Percentiles rank a stretch among this genome's conserved stretches.
These are phyloP conservation scores for Plumapathes pennacea DNA, from an alignment of 92 coral and sea anemone species.

Conservation along the genomic window DNA sequence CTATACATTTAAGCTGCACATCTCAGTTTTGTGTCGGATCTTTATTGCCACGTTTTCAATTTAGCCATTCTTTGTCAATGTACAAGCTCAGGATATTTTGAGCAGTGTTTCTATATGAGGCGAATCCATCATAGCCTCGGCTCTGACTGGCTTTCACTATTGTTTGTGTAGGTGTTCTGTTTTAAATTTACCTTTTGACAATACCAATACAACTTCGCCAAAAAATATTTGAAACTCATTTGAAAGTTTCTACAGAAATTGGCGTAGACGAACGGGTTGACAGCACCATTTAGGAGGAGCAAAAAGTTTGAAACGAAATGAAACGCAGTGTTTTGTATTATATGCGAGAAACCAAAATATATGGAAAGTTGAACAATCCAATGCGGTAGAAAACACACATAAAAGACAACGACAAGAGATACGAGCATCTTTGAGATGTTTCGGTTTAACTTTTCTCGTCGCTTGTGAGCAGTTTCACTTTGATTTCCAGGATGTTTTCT, in stretches of 20 bases:
- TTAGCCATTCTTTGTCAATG: no score
- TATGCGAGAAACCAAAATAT: constrained; percentile 1
- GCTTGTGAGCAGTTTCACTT: background rate
- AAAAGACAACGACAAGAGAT: constrained; percentile 9
- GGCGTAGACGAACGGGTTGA: constrained; percentile 22
- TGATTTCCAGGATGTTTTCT: constrained; percentile 2
- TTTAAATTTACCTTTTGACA: no score
- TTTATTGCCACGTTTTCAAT: no score
- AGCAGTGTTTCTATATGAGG: no score
- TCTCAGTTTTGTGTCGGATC: no score
- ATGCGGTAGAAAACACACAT: constrained; percentile 8
- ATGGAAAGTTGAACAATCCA: constrained; percentile 1
- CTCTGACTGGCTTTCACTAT: no score
- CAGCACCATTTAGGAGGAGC: constrained; percentile 12
- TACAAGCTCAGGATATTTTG: no score
- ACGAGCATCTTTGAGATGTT: constrained; percentile 28
- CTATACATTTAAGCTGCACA: no score
- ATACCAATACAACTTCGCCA: no score
- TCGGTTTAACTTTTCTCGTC: constrained; percentile 13
- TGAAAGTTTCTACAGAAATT: constrained; percentile 14
- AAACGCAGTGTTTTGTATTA: background rate
- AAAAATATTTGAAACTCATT: constrained; percentile 2
- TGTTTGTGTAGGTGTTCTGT: no score
- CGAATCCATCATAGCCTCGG: no score
- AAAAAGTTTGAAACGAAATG: constrained; percentile 1